These are phyloP conservation scores for Ormia ochracea DNA, from an alignment of 2,888 invertebrate genomes.

Conservation along the genomic window DNA sequence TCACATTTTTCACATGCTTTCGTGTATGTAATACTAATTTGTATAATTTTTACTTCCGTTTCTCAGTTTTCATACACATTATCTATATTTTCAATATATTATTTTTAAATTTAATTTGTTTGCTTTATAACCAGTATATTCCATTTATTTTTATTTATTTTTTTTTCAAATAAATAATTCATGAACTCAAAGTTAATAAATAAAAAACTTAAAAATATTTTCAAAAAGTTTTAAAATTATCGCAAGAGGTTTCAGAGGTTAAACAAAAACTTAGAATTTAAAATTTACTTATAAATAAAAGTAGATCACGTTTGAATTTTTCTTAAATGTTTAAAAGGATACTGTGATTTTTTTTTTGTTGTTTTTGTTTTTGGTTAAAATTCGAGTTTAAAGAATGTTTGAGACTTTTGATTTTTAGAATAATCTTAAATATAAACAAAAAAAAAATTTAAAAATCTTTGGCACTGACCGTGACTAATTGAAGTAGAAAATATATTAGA, in stretches of 20 bases:
- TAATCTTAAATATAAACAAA: slow-evolving; percentile 35
- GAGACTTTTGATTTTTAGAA: neutral
- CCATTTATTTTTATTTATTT: neutral
- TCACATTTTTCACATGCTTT: neutral
- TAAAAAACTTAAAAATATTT: slow-evolving; percentile 13
- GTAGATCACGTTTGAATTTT: slow-evolving; percentile 7
- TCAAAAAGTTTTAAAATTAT: neutral
- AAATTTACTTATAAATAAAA: slow-evolving; percentile 13
- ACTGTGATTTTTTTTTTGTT: neutral
- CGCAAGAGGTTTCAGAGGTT: neutral
- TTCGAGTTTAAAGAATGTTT: neutral
- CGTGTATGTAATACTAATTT: slow-evolving; percentile 56
- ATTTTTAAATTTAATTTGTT: slow-evolving; percentile 42
- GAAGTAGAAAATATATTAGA: slow-evolving; percentile 20
- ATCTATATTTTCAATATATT: slow-evolving; percentile 35
- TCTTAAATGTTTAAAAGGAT: neutral
- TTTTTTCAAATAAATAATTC: neutral
- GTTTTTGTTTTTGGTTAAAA: too few species aligned
- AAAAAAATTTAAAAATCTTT: slow-evolving; percentile 53
- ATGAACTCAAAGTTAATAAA: neutral
- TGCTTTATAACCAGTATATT: neutral
- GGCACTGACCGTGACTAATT: slow-evolving; percentile 59
- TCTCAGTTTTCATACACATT: slow-evolving; percentile 48
- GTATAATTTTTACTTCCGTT: slow-evolving; percentile 27
- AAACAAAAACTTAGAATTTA: neutral